Evolutionary conservation across 2,888 invertebrate genomes (phyloP).

Genomic region (Drosophila maculinotata): DNA sequence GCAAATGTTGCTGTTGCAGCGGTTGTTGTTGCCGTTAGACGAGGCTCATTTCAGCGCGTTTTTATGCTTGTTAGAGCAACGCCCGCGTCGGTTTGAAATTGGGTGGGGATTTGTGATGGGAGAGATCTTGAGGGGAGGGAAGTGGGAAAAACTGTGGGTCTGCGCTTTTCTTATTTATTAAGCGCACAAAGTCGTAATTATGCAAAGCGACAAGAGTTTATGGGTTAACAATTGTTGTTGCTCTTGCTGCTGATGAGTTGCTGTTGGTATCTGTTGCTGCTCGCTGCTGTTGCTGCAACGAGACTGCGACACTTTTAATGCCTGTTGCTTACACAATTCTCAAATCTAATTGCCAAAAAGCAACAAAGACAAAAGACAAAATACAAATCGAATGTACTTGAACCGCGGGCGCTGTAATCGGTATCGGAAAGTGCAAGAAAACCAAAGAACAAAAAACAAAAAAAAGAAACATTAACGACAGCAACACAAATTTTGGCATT

Average conservation of each 20-base stretch:
- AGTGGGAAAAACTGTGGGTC: constrained; percentile 12
- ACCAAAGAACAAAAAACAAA: constrained; percentile 21
- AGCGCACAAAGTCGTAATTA: constrained; percentile 70
- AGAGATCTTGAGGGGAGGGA: neutral
- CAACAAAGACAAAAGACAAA: constrained; percentile 17
- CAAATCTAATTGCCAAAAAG: constrained; percentile 47
- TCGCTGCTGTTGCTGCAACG: constrained; percentile 1
- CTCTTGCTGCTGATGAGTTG: constrained; percentile 15
- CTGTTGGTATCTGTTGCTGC: neutral
- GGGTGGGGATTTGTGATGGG: constrained; percentile 16
- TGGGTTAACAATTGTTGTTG: constrained; percentile 41
- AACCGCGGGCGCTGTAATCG: constrained; percentile 45
- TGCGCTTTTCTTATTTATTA: constrained; percentile 72
- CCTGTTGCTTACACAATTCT: constrained; percentile 47
- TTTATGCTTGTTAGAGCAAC: constrained; percentile 67
- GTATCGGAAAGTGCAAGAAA: constrained; percentile 44
- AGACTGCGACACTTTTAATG: constrained; percentile 21
- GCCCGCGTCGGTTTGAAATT: constrained; percentile 46
- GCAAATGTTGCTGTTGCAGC: constrained; percentile 48
- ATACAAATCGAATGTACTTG: constrained; percentile 56
- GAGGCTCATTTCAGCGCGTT: constrained; percentile 51
- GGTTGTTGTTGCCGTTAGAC: constrained; percentile 52
- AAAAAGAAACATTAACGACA: constrained; percentile 19
- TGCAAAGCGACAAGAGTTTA: constrained; percentile 68
- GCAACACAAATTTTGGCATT: constrained; percentile 68